Conservation (phyloP, 1,140 invertebrate species). For the Leptopilina boulardi region DNA sequence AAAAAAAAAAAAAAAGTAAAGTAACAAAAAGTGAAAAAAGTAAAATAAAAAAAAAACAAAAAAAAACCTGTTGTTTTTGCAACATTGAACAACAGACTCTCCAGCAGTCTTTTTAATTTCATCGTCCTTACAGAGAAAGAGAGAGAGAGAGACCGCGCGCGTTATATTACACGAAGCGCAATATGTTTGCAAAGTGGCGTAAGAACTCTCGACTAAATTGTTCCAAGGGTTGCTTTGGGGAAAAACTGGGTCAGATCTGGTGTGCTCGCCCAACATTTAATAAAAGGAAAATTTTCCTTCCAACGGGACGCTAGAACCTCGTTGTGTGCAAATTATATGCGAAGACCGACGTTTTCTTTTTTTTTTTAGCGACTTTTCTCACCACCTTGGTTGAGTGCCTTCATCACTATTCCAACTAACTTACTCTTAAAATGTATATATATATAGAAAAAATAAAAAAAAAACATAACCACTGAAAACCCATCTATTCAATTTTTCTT, state of each 20-base stretch:
- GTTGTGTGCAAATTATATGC: conserved; percentile 30
- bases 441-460: neutral
- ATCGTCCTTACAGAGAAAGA: neutral
- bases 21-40: neutral
- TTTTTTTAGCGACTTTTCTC: conserved; percentile 23
- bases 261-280: conserved; percentile 13
- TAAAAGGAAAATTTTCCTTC: conserved; percentile 4
- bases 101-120: neutral
- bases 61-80: neutral
- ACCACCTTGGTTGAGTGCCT: conserved; percentile 20
- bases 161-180: conserved; percentile 24
- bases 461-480: neutral
- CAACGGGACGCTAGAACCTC: conserved; percentile 1
- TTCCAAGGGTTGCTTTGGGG: conserved; percentile 22
- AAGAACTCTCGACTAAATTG: conserved; percentile 30
- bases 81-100: neutral
- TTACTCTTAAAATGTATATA: neutral
- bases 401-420: neutral
- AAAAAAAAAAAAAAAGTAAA: neutral
- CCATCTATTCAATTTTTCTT: neutral
- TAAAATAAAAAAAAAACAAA: neutral
- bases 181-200: conserved; percentile 30
- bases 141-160: neutral
- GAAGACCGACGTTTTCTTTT: conserved; percentile 3
- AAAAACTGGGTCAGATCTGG: conserved; percentile 27